Conservation (phyloP, 2,888 invertebrate genomes). For the Hylaea fasciaria region DNA sequence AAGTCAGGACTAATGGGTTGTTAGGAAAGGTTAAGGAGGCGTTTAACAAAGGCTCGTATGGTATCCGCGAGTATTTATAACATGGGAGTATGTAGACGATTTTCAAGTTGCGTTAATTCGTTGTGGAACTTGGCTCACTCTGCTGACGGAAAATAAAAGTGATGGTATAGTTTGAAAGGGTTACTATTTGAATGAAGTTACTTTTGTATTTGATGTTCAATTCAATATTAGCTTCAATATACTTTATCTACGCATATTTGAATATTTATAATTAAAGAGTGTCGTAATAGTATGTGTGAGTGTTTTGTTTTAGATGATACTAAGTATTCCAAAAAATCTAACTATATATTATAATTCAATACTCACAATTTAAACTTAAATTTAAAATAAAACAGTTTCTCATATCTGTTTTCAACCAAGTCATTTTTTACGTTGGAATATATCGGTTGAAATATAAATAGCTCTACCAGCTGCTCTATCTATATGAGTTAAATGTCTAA, state of each 20-base stretch:
- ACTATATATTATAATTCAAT: too few relatives aligned
- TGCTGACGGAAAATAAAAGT: constrained; percentile 1
- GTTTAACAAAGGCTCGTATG: constrained; percentile 34
- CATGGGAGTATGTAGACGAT: constrained; percentile 26
- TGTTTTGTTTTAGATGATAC: too few relatives aligned
- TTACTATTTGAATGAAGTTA: neutral
- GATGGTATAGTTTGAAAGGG: neutral
- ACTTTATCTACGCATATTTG: too few relatives aligned
- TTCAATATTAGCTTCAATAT: too few relatives aligned
- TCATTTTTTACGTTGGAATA: constrained; percentile 1
- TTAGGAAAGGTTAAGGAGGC: constrained; percentile 55
- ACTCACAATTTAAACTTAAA: too few relatives aligned
- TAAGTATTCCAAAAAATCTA: too few relatives aligned
- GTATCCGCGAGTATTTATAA: constrained; percentile 31
- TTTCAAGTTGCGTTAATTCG: constrained; percentile 14
- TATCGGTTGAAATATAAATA: constrained; percentile 25
- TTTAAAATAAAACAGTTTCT: neutral
- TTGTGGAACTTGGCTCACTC: constrained; percentile 3
- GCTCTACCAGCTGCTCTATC: constrained; percentile 29
- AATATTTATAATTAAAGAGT: too few relatives aligned
- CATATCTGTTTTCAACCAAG: constrained; percentile 4
- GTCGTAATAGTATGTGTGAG: too few relatives aligned
- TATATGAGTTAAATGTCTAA: constrained; percentile 34
- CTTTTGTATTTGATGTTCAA: too few relatives aligned
- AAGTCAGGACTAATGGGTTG: constrained; percentile 51